Percentiles rank a stretch among this genome's conserved stretches.
These are phyloP conservation scores for Melozone crissalis DNA, from an alignment of 2,113 vertebrate species.

Conservation along the genomic window DNA sequence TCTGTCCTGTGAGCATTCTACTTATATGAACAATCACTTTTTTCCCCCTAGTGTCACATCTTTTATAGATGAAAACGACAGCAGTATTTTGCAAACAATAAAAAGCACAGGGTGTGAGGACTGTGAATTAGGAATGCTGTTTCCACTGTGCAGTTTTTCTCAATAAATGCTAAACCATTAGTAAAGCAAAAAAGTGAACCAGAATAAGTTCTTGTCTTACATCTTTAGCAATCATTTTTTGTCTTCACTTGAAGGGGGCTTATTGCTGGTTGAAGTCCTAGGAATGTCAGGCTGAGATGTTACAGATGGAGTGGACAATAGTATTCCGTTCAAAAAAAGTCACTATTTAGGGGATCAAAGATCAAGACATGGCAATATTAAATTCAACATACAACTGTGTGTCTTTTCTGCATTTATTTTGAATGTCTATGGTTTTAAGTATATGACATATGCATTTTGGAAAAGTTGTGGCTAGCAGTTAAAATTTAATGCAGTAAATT, in stretches of 20 bases:
- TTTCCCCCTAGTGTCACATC: neutral
- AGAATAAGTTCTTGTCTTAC: neutral
- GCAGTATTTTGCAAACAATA: neutral
- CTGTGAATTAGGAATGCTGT: neutral
- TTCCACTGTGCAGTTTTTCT: neutral
- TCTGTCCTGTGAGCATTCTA: slow-evolving; percentile 10
- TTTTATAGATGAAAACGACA: neutral
- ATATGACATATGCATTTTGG: neutral
- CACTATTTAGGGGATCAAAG: neutral
- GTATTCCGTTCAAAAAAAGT: neutral
- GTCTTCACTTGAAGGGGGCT: neutral
- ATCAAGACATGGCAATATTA: neutral
- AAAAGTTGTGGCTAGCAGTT: neutral
- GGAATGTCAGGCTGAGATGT: neutral
- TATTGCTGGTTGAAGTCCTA: neutral
- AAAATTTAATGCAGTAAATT: neutral
- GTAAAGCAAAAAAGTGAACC: neutral
- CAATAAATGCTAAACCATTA: neutral
- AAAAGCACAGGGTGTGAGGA: neutral
- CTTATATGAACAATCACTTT: slow-evolving; percentile 2
- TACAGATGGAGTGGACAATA: neutral
- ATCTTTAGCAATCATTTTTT: neutral
- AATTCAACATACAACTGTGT: neutral
- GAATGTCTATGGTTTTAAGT: neutral
- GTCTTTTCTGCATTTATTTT: neutral